These are phyloP conservation scores for Linepithema humile DNA, from an alignment of 1,140 invertebrate species.

Conservation along the genomic window DNA sequence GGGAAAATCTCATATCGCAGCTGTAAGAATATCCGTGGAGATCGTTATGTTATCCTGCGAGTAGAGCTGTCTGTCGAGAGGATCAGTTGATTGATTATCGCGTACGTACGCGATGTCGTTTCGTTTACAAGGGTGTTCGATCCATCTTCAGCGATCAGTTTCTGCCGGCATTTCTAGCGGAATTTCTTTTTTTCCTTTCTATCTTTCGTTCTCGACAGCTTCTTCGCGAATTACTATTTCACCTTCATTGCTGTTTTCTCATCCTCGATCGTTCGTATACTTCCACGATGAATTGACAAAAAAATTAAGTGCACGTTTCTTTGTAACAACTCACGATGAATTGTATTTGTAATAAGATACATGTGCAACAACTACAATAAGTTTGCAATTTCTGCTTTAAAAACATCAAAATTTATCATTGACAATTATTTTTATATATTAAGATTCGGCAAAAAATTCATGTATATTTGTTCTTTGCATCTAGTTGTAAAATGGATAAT, in stretches of 20 bases:
- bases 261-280: background rate
- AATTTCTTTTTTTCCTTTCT: background rate
- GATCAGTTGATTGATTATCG: slow-evolving; percentile 51
- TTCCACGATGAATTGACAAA: background rate
- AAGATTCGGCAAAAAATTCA: no score
- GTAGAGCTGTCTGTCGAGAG: slow-evolving; percentile 9
- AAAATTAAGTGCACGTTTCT: background rate
- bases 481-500: no score
- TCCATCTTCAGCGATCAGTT: slow-evolving; percentile 46
- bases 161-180: background rate
- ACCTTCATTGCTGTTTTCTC: slow-evolving; percentile 1
- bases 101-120: background rate
- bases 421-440: no score
- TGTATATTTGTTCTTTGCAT: no score
- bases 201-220: background rate
- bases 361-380: no score
- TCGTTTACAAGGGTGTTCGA: slow-evolving; percentile 36
- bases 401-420: no score
- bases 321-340: background rate
- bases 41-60: slow-evolving; percentile 23
- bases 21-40: background rate
- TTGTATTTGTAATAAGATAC: background rate
- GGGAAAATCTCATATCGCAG: background rate
- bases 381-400: no score
- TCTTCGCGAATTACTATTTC: slow-evolving; percentile 31